Conservation (phyloP, 2,113 vertebrate genomes). For the Amphiprion ocellaris region DNA sequence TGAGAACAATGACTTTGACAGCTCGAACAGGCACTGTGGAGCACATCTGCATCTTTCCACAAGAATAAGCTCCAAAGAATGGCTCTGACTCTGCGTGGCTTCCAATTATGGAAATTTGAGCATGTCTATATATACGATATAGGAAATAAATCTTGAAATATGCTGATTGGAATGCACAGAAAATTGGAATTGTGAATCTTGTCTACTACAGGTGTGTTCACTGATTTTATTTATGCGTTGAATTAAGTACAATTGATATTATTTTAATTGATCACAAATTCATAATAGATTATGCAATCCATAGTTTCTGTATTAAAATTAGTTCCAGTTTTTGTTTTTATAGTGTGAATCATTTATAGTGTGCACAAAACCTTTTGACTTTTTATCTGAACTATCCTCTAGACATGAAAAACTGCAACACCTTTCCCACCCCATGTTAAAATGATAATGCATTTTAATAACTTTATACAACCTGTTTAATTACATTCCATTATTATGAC, state of each 20-base stretch:
- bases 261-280: constrained; percentile 3
- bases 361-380: too few species aligned
- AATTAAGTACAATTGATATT: not conserved
- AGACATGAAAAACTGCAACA: too few species aligned
- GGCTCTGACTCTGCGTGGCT: constrained; percentile 54
- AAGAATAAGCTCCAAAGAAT: constrained; percentile 69
- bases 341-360: too few species aligned
- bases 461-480: too few species aligned
- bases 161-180: constrained; percentile 34
- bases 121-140: constrained; percentile 54
- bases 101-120: constrained; percentile 78
- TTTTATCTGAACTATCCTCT: too few species aligned
- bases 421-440: too few species aligned
- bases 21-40: constrained; percentile 74
- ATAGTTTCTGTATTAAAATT: not conserved
- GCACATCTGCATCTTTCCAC: constrained; percentile 79
- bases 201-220: not conserved
- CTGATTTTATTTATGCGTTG: not conserved
- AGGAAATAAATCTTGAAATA: constrained; percentile 36
- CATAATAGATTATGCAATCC: not conserved
- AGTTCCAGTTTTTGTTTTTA: too few species aligned
- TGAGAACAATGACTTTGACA: constrained; percentile 81
- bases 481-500: too few species aligned
- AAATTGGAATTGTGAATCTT: not conserved
- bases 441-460: too few species aligned